Base-by-base conservation (phyloP, 2,797 vertebrate genomes). In the Adelosebastes latens region DNA sequence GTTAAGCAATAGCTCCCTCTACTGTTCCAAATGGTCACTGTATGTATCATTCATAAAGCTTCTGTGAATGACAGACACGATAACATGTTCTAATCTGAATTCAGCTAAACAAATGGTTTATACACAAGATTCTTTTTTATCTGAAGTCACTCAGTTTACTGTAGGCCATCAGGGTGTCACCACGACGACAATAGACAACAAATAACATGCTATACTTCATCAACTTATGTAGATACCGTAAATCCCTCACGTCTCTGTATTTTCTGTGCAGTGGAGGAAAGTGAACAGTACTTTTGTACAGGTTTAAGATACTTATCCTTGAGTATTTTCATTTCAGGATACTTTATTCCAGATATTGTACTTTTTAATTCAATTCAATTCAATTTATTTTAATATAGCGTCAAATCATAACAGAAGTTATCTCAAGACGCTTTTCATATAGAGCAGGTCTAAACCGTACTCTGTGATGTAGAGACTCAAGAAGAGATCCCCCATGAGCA, bases 1-100 rank as follows among this genome's bases (percentile, higher is more conserved):
- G 49, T 79, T 32, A 61, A 53, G 6, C 81, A 81, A 87, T n/a
- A 82, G 77, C 92, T 46, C 92, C 92, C 91, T 87, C 93, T 93
- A 65, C 77, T 91, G 94, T 53, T 81, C 12, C 42, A 46, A 73
- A 29, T 55, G 27, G 8, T 62, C 6, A 16, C 52, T 67, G 22
- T 29, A 63, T 20, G 4, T 31, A 68, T 59, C 25, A 56, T 18
- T 74, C 27, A 52, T 31, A 3, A 60, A 34, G 12, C 25, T 2
- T 31, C 22, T 58, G 32, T 76, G 31, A 14, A 39, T 11, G 61
- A 29, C 12, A 18, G 39, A 42, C 39, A 59, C 20, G 52, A n/a
- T 22, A 13, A 46, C 6, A n/a, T 25, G 14, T 31, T 56, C 3
- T 66, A 49, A 49, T 59, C 27, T 27, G n/a, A 64, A 64, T 24